Base-by-base conservation (phyloP, 2,888 invertebrate species). In the Falcaria lacertinaria region DNA sequence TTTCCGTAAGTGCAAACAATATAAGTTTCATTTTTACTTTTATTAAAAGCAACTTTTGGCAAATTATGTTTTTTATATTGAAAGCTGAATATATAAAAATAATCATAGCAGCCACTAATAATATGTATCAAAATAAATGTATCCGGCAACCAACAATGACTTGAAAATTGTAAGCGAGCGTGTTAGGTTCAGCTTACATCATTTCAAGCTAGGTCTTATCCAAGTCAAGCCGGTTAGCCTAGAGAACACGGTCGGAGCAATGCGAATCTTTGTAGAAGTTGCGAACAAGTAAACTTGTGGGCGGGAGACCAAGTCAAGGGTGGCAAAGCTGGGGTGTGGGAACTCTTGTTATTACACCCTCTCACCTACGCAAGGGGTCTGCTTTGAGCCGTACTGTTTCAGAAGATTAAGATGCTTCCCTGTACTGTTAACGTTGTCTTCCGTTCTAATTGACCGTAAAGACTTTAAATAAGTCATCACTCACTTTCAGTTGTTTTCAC, bases 291-390 rank as follows among this genome's bases (percentile, higher is more conserved):
- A 69, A 73, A 70, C 64, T 59, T 64, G 79, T 69, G 74, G 58
- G 76, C 67, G 74, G 74, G 76, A 75, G n/a, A n/a, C n/a, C n/a
- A n/a, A n/a, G 70, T 68, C 66, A 69, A 64, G 76, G 73, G 69
- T 59, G 71, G 64, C 54, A 58, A 62, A 61, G 63, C 59, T 66
- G 57, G 64, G 67, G 64, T 67, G 70, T 70, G 66, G 64, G 52
- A 63, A 67, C 74, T 78, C 80, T 80, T 86, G 85, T 87, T 88
- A 87, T 85, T 84, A 85, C 86, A 85, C 87, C 83, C 84, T 84
- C 82, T 86, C 86, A 83, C 84, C 86, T 83, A 84, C 78, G 81
- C 75, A 80, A 80, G 83, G 78, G 78, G 77, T 77, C 79, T 68
- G 69, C 73, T 78, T 65, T 64, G 70, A 83, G 74, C 74, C 66